Evolutionary conservation across 2,888 invertebrate species (phyloP).

Genomic region (Microchrysa polita): DNA sequence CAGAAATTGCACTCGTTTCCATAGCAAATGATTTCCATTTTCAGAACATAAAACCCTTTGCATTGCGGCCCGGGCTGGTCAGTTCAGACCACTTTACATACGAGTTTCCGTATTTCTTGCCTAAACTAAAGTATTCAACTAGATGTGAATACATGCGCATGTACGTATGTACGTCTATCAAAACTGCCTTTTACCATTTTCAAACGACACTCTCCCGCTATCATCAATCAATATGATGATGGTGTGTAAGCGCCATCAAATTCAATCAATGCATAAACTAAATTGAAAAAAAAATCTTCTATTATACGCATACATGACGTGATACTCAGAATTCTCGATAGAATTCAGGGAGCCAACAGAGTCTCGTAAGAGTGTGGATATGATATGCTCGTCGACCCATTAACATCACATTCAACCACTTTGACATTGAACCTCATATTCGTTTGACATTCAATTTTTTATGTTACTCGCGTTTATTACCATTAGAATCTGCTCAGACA

Average conservation of each 20-base stretch:
- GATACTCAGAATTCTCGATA: neutral
- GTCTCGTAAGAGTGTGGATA: too few relatives aligned
- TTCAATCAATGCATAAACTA: slow-evolving; percentile 37
- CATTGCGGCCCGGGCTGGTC: too few relatives aligned
- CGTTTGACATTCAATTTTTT: slow-evolving; percentile 34
- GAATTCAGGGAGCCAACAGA: neutral
- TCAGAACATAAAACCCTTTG: too few relatives aligned
- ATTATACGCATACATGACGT: neutral
- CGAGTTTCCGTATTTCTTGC: too few relatives aligned
- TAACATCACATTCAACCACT: slow-evolving; percentile 10
- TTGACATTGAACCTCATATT: slow-evolving; percentile 35
- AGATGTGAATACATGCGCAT: too few relatives aligned
- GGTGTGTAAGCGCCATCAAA: slow-evolving; percentile 22
- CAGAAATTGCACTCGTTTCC: too few relatives aligned
- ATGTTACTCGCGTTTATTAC: slow-evolving; percentile 8
- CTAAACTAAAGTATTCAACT: too few relatives aligned
- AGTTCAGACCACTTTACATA: too few relatives aligned
- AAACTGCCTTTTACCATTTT: too few relatives aligned
- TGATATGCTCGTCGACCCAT: neutral
- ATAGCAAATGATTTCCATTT: too few relatives aligned
- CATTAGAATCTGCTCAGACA: neutral
- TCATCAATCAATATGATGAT: slow-evolving; percentile 29
- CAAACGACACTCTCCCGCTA: neutral
- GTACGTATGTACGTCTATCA: too few relatives aligned
- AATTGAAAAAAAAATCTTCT: slow-evolving; percentile 17